phyloP scores from a whole-genome alignment of 2,113 vertebrate species.

The Polyodon spathula region DNA sequence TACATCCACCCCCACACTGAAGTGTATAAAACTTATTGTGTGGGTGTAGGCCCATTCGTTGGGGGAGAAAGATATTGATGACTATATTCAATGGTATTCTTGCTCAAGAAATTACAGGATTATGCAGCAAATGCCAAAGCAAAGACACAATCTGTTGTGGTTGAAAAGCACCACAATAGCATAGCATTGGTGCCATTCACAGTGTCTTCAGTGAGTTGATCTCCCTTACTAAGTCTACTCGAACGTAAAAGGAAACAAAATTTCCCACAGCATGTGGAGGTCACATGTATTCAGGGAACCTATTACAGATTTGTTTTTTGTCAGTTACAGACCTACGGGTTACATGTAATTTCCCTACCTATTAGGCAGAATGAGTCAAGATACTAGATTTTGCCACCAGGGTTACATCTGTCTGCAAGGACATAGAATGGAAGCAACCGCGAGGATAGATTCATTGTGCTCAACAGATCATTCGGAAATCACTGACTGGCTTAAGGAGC shows the following conservation, averaged over 20 bases:
- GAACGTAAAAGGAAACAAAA: constrained; percentile 3
- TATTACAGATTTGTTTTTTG: constrained; percentile 23
- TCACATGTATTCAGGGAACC: background rate
- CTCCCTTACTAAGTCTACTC: constrained; percentile 15
- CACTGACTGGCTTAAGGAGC: constrained; percentile 48
- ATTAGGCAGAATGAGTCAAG: constrained; percentile 43
- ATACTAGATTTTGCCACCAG: constrained; percentile 34
- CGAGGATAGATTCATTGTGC: constrained; percentile 34
- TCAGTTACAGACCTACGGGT: constrained; percentile 34
- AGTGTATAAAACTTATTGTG: no score
- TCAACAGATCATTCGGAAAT: constrained; percentile 33
- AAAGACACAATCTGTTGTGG: constrained; percentile 32
- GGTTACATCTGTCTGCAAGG: constrained; percentile 32
- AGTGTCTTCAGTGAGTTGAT: constrained; percentile 30
- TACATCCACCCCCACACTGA: background rate
- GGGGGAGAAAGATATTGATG: constrained; percentile 31
- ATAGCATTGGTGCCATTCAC: constrained; percentile 21
- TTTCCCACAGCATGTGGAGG: background rate
- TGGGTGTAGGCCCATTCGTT: constrained; percentile 13
- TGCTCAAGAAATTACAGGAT: constrained; percentile 55
- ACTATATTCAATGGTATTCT: constrained; percentile 18
- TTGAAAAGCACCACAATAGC: constrained; percentile 8
- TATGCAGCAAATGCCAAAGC: constrained; percentile 43
- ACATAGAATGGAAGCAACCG: constrained; percentile 42
- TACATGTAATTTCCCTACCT: constrained; percentile 33